These are phyloP conservation scores for Orthosia gothica DNA, from an alignment of 2,888 invertebrate species.

Conservation along the genomic window DNA sequence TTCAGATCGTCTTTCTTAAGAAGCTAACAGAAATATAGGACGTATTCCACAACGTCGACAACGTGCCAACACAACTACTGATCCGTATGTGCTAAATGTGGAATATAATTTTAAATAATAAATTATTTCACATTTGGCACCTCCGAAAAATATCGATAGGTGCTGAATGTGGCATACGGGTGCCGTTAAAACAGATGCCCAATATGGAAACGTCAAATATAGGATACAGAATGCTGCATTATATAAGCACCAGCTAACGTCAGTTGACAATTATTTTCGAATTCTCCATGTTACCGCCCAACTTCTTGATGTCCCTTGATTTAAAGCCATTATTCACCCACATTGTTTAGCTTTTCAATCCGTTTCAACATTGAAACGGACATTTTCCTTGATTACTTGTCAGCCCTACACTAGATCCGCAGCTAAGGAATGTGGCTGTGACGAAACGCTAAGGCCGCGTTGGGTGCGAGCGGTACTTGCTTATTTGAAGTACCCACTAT, in stretches of 20 bases:
- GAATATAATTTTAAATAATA: too few relatives aligned
- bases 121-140: too few relatives aligned
- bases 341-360: conserved; percentile 52
- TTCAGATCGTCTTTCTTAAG: neutral
- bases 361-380: conserved; percentile 48
- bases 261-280: neutral
- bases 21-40: too few relatives aligned
- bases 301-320: conserved; percentile 46
- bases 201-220: too few relatives aligned
- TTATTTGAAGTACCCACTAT: conserved; percentile 62
- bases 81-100: too few relatives aligned
- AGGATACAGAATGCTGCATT: neutral
- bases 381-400: conserved; percentile 43
- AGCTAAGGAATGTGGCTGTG: conserved; percentile 76
- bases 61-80: too few relatives aligned
- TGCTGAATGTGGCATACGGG: too few relatives aligned
- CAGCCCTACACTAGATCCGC: conserved; percentile 66
- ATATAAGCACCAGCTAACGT: neutral
- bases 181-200: too few relatives aligned
- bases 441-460: conserved; percentile 79
- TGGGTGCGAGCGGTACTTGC: conserved; percentile 65
- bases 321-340: conserved; percentile 51
- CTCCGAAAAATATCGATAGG: too few relatives aligned
- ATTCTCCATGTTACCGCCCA: conserved; percentile 25
- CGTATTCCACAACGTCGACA: too few relatives aligned